These are phyloP conservation scores for Dipus sagitta DNA, from an alignment of 2,797 vertebrate species.

Conservation along the genomic window DNA sequence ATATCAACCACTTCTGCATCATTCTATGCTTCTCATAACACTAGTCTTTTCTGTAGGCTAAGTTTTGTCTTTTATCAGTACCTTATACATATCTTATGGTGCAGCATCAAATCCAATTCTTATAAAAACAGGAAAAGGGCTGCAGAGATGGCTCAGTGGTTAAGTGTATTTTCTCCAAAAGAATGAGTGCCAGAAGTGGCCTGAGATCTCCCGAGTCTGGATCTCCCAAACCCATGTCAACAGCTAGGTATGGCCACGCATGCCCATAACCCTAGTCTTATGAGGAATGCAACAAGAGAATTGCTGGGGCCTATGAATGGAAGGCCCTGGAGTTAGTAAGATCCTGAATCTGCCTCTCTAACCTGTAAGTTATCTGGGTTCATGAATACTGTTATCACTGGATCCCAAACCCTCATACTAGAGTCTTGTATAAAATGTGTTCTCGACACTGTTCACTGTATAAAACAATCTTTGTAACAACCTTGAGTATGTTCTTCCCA, in stretches of 20 bases:
- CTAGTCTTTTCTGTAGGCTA: not conserved
- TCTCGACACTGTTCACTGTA: not conserved
- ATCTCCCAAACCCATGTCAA: too few relatives aligned
- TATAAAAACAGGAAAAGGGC: not conserved
- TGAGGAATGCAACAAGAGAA: too few relatives aligned
- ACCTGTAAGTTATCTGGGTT: not conserved
- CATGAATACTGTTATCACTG: not conserved
- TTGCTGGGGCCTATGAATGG: too few relatives aligned
- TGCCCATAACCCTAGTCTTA: too few relatives aligned
- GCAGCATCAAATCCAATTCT: not conserved
- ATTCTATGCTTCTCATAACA: not conserved
- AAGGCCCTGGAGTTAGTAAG: too few relatives aligned
- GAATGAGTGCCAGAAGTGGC: too few relatives aligned
- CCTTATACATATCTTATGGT: not conserved
- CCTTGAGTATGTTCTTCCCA: conserved; percentile 19
- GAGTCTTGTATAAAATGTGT: not conserved
- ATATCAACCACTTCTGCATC: fast-evolving
- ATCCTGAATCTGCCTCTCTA: not conserved
- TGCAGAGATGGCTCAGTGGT: too few relatives aligned
- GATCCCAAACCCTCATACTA: not conserved
- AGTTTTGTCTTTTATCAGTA: too few relatives aligned
- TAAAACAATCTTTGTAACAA: not conserved
- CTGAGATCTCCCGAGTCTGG: too few relatives aligned
- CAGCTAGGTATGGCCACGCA: too few relatives aligned
- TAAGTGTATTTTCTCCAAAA: too few relatives aligned